Evolutionary conservation across 2,797 vertebrate genomes (phyloP).

Genomic region (Tapirus indicus): DNA sequence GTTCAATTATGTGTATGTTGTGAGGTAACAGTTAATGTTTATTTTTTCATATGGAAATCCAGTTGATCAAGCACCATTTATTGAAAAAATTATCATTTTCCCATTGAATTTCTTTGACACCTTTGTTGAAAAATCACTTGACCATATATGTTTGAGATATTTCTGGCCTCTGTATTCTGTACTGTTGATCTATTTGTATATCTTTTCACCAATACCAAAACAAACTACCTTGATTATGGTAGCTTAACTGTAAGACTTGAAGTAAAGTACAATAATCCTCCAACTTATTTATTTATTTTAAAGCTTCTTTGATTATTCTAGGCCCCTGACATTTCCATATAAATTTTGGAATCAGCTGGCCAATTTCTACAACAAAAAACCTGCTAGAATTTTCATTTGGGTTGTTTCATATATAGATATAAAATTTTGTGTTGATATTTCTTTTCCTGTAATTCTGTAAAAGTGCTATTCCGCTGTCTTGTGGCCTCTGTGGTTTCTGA

Average conservation of each 20-base stretch:
- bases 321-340: neutral
- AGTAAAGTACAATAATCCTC: neutral
- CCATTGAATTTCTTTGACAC: neutral
- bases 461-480: neutral
- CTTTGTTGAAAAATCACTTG: neutral
- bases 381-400: neutral
- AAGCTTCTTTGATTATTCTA: neutral
- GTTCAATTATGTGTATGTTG: neutral
- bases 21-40: neutral
- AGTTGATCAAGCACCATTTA: neutral
- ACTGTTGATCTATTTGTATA: neutral
- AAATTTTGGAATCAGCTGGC: neutral
- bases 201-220: neutral
- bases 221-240: neutral
- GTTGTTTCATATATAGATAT: neutral
- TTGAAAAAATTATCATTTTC: neutral
- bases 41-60: neutral
- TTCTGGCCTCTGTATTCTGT: too few relatives aligned
- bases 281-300: neutral
- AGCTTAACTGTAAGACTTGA: too few relatives aligned
- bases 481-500: neutral
- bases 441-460: neutral
- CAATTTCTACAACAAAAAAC: neutral
- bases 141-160: accelerated
- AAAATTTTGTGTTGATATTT: neutral